Evolutionary conservation across 2,113 vertebrate genomes (phyloP).

Genomic region (Plecotus auritus): DNA sequence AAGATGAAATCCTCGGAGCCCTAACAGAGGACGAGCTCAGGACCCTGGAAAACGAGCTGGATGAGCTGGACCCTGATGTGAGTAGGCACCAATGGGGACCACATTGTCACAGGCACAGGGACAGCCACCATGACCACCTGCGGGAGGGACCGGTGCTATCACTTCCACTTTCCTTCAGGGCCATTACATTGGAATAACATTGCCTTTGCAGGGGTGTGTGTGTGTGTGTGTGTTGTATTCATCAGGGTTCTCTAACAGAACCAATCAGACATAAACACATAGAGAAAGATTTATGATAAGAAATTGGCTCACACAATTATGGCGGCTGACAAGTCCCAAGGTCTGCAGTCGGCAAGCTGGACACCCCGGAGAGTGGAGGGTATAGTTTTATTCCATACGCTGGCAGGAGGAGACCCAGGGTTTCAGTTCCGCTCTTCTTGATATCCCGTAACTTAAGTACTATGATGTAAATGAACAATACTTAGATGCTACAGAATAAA

Average conservation of each 20-base stretch:
- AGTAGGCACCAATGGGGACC: slow-evolving; percentile 69
- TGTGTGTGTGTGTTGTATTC: not conserved
- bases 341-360: not conserved
- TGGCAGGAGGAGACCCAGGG: not conserved
- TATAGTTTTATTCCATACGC: not conserved
- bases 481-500: not conserved
- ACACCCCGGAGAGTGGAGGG: not conserved
- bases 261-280: too few species aligned
- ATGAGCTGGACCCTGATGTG: slow-evolving; percentile 97
- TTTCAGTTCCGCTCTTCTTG: not conserved
- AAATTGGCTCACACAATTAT: not conserved
- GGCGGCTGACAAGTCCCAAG: not conserved
- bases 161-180: not conserved
- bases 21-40: slow-evolving; percentile 94
- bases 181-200: not conserved
- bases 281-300: not conserved
- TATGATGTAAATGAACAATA: not conserved
- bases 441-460: not conserved
- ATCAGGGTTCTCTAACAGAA: not conserved
- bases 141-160: not conserved
- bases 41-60: slow-evolving; percentile 93
- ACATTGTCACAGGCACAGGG: accelerated
- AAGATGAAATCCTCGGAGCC: slow-evolving; percentile 94
- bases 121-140: accelerated
- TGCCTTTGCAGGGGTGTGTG: not conserved